Conservation (phyloP, 2,888 invertebrate genomes). For the Platycnemis pennipes region DNA sequence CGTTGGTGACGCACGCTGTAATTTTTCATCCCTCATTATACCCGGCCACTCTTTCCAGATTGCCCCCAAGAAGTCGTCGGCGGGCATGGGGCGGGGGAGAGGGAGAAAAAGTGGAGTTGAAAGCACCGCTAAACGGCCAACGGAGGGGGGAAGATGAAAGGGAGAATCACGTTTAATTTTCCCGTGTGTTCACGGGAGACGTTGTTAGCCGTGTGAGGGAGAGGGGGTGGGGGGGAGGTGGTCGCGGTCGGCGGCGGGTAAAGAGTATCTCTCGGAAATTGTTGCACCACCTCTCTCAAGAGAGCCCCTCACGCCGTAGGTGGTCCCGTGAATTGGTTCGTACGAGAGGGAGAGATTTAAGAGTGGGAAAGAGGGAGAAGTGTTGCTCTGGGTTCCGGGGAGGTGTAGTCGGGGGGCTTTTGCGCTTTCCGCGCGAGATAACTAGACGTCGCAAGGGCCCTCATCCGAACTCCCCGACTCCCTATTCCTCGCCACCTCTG, state of each 20-base stretch:
- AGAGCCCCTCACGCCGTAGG: constrained; percentile 24
- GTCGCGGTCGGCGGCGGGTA: background rate
- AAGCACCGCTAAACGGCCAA: constrained; percentile 48
- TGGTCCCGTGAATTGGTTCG: constrained; percentile 39
- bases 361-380: background rate
- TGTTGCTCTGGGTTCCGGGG: background rate
- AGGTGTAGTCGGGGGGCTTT: background rate
- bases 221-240: background rate
- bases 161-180: constrained; percentile 62
- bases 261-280: constrained; percentile 26
- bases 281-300: background rate
- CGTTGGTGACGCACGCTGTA: constrained; percentile 10
- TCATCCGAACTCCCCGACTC: background rate
- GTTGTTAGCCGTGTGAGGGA: background rate
- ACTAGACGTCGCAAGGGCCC: constrained; percentile 21
- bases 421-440: constrained; percentile 55
- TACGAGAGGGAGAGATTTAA: background rate
- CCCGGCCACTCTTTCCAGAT: constrained; percentile 18
- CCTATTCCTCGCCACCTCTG: background rate
- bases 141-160: constrained; percentile 58
- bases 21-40: constrained; percentile 59
- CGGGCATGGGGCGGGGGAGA: background rate
- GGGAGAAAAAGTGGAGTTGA: background rate
- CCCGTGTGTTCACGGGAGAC: constrained; percentile 43
- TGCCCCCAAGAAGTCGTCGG: background rate